Evolutionary conservation across 64 coral and sea anemone species (phyloP).

Genomic region (Cladopsammia gracilis): DNA sequence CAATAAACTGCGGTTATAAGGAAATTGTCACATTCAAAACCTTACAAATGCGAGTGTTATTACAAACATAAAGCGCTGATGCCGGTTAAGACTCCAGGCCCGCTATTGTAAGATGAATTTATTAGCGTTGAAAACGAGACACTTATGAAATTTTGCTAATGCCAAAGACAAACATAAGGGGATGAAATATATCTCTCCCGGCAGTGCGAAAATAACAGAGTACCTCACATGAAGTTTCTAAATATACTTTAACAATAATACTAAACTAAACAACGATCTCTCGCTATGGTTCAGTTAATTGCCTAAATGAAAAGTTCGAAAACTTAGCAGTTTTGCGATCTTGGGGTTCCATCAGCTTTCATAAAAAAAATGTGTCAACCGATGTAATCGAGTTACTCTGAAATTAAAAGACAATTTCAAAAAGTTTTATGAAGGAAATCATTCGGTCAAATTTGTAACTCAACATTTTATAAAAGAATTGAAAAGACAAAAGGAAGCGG

Average conservation of each 20-base stretch:
- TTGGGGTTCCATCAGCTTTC: neutral
- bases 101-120: neutral
- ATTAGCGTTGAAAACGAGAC: too few species aligned
- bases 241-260: too few species aligned
- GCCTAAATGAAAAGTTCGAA: neutral
- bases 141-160: too few species aligned
- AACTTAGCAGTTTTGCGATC: neutral
- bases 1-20: neutral
- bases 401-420: neutral
- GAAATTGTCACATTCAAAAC: neutral
- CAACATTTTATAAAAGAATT: too few species aligned
- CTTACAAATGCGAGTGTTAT: conserved; percentile 8
- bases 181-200: too few species aligned
- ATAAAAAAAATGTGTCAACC: neutral
- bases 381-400: neutral
- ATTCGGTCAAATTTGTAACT: too few species aligned
- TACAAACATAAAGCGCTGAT: neutral
- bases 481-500: too few species aligned
- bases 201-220: too few species aligned
- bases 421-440: neutral
- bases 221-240: too few species aligned
- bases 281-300: too few species aligned
- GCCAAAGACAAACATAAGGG: too few species aligned
- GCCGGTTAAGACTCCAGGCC: neutral
- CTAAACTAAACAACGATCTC: too few species aligned